Conservation (phyloP, 64 coral and sea anemone genomes). For the Stichodactyla mertensii region DNA sequence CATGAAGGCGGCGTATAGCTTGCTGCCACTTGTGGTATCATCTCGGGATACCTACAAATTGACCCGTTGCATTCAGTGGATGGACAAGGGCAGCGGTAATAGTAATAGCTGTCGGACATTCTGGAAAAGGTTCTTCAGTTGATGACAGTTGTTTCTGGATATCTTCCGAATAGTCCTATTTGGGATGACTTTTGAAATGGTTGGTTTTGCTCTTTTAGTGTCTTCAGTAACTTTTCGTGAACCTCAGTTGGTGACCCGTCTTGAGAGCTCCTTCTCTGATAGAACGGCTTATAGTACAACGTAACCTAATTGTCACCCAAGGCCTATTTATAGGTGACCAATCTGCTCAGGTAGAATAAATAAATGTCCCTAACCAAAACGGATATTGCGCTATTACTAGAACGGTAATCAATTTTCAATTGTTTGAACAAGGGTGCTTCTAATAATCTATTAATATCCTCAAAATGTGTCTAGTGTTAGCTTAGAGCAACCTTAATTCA, state of each 20-base stretch:
- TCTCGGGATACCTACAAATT: slow-evolving; percentile 71
- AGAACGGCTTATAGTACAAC: not conserved
- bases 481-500: not conserved
- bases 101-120: slow-evolving; percentile 64
- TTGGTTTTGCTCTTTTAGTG: not conserved
- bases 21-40: slow-evolving; percentile 24
- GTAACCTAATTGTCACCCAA: not conserved
- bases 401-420: slow-evolving; percentile 13
- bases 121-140: not conserved
- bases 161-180: not conserved
- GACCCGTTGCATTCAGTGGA: slow-evolving; percentile 48
- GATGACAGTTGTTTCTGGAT: not conserved
- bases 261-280: not conserved
- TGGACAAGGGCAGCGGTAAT: slow-evolving; percentile 74
- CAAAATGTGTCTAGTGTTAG: not conserved
- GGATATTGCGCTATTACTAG: slow-evolving; percentile 19
- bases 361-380: not conserved
- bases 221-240: not conserved
- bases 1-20: slow-evolving; percentile 29
- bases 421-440: not conserved
- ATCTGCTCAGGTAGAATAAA: not conserved
- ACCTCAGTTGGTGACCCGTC: not conserved
- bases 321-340: not conserved
- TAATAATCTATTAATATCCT: slow-evolving; percentile 28
- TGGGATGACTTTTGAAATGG: not conserved